These are phyloP conservation scores for Lithosia quadra DNA, from an alignment of 2,888 invertebrate species.

Conservation along the genomic window DNA sequence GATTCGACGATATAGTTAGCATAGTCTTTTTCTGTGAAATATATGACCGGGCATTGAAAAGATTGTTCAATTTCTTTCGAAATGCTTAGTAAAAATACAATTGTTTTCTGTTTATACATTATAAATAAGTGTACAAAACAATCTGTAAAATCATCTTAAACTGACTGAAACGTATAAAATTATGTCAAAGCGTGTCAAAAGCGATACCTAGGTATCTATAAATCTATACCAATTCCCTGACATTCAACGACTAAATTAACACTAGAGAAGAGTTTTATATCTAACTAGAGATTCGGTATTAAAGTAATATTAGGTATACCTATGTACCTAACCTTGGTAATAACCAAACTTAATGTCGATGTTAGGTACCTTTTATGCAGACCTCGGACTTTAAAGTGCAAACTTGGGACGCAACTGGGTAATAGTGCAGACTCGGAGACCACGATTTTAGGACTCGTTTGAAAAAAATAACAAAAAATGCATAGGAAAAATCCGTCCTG, in stretches of 20 bases:
- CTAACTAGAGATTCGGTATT: neutral
- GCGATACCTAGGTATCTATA: neutral
- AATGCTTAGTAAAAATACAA: slow-evolving; percentile 51
- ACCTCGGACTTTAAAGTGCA: no score
- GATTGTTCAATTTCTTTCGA: slow-evolving; percentile 58
- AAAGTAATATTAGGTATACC: no score
- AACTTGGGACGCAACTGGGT: no score
- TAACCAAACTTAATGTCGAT: no score
- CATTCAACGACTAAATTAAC: neutral
- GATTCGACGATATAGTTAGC: slow-evolving; percentile 46
- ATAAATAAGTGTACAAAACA: slow-evolving; percentile 29
- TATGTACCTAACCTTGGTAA: no score
- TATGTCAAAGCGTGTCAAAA: slow-evolving; percentile 9
- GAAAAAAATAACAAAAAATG: no score
- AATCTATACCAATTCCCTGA: neutral
- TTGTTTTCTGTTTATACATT: slow-evolving; percentile 51
- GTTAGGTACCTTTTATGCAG: no score
- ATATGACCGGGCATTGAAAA: slow-evolving; percentile 59
- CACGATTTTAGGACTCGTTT: no score
- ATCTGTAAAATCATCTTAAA: neutral
- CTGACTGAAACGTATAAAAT: neutral
- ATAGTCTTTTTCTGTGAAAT: slow-evolving; percentile 60
- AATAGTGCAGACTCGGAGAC: no score
- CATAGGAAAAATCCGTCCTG: no score
- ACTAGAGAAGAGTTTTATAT: neutral